phyloP scores from a whole-genome alignment of 92 coral and sea anemone species.

The Parazoanthus atlanticus region DNA sequence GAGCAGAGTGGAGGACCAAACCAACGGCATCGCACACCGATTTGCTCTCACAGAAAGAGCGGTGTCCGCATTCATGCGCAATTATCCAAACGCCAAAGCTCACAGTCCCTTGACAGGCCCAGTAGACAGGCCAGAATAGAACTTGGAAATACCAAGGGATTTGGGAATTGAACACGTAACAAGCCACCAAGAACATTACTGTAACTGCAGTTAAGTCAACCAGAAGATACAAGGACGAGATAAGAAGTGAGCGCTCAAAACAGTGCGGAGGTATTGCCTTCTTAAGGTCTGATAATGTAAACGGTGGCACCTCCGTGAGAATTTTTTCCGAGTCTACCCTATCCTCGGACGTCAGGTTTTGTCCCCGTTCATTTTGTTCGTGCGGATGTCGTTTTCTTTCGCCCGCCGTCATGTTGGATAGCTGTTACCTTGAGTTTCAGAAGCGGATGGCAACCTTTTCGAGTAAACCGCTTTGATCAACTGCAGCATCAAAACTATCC shows the following conservation, averaged over 20 bases:
- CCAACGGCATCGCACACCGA: conserved; percentile 77
- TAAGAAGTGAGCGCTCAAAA: conserved; percentile 77
- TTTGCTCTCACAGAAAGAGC: conserved; percentile 80
- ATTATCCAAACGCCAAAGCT: conserved; percentile 85
- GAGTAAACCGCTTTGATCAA: conserved; percentile 14
- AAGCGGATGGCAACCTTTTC: background rate
- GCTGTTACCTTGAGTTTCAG: conserved; percentile 17
- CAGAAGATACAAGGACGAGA: conserved; percentile 62
- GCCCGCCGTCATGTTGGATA: conserved; percentile 8
- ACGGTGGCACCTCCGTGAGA: conserved; percentile 60
- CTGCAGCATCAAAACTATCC: conserved; percentile 13
- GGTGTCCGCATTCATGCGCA: conserved; percentile 93
- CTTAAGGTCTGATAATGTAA: conserved; percentile 78
- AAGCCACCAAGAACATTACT: conserved; percentile 51
- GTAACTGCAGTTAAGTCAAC: conserved; percentile 65
- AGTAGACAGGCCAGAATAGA: conserved; percentile 84
- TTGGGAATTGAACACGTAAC: conserved; percentile 64
- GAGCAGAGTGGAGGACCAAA: conserved; percentile 69
- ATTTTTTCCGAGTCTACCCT: background rate
- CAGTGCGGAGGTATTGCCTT: conserved; percentile 87
- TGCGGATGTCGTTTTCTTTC: conserved; percentile 22
- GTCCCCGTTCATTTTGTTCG: background rate
- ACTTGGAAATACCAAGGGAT: conserved; percentile 68
- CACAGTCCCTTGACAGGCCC: conserved; percentile 89
- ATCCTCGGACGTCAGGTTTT: background rate